phyloP scores from a whole-genome alignment of 2,797 vertebrate genomes.

The Coluber constrictor region DNA sequence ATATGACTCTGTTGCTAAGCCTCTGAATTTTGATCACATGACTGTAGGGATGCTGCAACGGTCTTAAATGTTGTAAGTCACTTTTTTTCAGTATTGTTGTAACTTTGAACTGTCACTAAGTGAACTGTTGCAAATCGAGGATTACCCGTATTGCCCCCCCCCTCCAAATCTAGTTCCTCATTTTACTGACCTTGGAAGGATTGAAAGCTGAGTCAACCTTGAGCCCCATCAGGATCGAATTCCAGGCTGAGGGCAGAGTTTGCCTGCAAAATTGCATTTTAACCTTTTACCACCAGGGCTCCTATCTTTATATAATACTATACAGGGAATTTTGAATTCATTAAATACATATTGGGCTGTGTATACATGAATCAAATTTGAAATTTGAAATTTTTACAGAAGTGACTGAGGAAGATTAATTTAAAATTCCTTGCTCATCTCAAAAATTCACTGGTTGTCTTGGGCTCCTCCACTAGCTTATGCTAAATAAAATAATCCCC shows the following conservation, averaged over 20 bases:
- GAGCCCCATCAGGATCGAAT: background rate
- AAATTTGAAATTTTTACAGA: background rate
- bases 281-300: background rate
- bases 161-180: background rate
- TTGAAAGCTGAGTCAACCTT: background rate
- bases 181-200: background rate
- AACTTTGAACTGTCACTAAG: background rate
- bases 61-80: background rate
- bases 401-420: background rate
- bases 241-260: background rate
- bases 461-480: background rate
- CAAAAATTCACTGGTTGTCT: background rate
- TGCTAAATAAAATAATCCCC: background rate
- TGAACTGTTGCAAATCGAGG: background rate
- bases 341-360: background rate
- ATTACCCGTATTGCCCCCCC: background rate
- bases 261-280: background rate
- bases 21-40: background rate
- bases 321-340: background rate
- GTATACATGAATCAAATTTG: background rate
- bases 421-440: background rate
- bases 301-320: background rate
- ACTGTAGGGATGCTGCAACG: background rate
- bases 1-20: background rate
- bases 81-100: background rate